A percentile compares a stretch with the other conserved stretches of the same genome.
These are phyloP conservation scores for Amphimedon queenslandica DNA, from an alignment of 37 sponge, comb jelly and placozoan species.

Conservation along the genomic window DNA sequence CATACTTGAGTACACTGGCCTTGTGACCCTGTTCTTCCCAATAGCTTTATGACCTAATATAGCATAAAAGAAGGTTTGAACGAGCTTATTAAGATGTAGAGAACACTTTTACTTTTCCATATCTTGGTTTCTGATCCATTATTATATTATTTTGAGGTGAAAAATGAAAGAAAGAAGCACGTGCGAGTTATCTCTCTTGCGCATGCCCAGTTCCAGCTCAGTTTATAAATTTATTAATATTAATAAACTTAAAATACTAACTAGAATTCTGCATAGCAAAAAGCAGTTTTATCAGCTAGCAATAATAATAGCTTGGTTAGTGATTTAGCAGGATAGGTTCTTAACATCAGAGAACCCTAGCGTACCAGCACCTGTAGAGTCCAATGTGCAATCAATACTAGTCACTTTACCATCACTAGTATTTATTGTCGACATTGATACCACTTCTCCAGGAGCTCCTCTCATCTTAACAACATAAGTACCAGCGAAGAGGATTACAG, in stretches of 20 bases:
- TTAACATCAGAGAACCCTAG: too few relatives aligned
- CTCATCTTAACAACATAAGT: not conserved
- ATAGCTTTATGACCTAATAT: constrained; percentile 92
- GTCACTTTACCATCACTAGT: not conserved
- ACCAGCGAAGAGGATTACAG: not conserved
- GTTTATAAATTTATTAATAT: not conserved
- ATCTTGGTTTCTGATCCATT: constrained; percentile 56
- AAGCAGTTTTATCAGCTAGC: too few relatives aligned
- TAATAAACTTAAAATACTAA: too few relatives aligned
- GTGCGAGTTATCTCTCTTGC: not conserved
- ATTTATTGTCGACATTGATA: not conserved
- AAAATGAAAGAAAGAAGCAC: not conserved
- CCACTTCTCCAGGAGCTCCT: constrained; percentile 26
- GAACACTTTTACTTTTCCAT: constrained; percentile 36
- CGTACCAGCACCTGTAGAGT: too few relatives aligned
- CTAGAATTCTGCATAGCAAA: too few relatives aligned
- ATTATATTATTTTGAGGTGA: not conserved
- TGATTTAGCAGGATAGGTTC: too few relatives aligned
- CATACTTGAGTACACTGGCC: constrained; percentile 96
- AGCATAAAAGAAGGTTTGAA: too few relatives aligned
- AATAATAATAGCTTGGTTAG: too few relatives aligned
- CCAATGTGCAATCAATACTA: too few relatives aligned
- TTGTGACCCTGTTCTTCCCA: constrained; percentile 92
- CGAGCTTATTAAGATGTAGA: too few relatives aligned
- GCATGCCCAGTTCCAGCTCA: not conserved